Percentiles rank a stretch among this genome's conserved stretches.
phyloP scores from a whole-genome alignment of 2,113 vertebrate species.

The Pagrus major region DNA sequence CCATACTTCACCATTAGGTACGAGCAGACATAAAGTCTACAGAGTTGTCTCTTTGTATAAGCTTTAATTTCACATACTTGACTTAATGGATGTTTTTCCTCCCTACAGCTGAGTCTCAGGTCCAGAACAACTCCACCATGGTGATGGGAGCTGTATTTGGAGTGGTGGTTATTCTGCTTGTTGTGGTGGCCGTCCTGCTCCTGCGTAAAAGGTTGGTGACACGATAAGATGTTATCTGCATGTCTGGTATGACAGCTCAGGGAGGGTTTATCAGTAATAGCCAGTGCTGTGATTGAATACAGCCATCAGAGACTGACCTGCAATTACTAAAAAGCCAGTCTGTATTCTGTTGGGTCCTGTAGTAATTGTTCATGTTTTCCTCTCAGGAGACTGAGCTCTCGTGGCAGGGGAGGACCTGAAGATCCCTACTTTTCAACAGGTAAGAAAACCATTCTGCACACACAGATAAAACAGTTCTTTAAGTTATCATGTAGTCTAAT shows the following conservation, averaged over 20 bases:
- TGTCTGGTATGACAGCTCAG: conserved; percentile 25
- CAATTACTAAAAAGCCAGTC: conserved; percentile 54
- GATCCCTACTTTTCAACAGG: conserved; percentile 94
- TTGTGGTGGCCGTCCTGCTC: conserved; percentile 84
- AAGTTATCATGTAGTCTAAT: neutral
- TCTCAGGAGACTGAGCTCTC: conserved; percentile 85
- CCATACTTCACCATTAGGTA: conserved; percentile 83
- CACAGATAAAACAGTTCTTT: neutral
- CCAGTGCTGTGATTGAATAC: conserved; percentile 47
- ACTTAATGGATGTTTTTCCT: conserved; percentile 10
- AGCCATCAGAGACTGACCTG: conserved; percentile 55
- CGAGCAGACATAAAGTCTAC: conserved; percentile 1
- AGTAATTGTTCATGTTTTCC: conserved; percentile 60
- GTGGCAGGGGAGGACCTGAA: conserved; percentile 86
- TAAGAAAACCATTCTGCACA: conserved; percentile 65
- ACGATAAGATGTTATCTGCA: conserved; percentile 65
- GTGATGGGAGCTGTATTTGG: conserved; percentile 83
- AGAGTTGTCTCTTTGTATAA: neutral
- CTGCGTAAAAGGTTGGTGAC: conserved; percentile 85
- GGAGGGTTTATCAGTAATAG: conserved; percentile 65
- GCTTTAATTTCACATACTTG: neutral
- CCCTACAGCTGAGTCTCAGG: conserved; percentile 79
- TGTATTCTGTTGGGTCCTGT: conserved; percentile 46
- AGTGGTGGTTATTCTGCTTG: conserved; percentile 76
- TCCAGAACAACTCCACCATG: conserved; percentile 81